phyloP scores from a whole-genome alignment of 2,797 vertebrate genomes.

The Danio choprae region DNA sequence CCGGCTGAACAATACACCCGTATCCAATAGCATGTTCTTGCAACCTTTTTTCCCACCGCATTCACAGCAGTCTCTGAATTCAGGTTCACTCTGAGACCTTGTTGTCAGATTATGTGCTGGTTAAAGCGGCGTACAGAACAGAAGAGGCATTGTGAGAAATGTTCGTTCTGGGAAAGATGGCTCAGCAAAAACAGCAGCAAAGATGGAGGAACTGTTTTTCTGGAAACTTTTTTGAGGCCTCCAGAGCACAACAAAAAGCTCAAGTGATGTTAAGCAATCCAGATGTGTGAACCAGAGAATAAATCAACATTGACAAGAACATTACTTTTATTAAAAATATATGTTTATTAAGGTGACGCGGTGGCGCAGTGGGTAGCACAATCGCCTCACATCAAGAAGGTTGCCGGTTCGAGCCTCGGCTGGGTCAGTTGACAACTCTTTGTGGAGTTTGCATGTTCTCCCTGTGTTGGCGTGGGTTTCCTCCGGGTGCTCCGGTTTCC shows the following conservation, averaged over 20 bases:
- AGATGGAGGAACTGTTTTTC: background rate
- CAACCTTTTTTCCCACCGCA: background rate
- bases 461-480: no score
- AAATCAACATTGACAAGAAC: background rate
- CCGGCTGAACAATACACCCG: background rate
- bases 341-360: no score
- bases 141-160: slow-evolving; percentile 28
- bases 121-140: slow-evolving; percentile 18
- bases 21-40: background rate
- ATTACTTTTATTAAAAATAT: no score
- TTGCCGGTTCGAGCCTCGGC: no score
- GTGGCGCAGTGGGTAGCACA: no score
- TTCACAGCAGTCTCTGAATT: slow-evolving; percentile 3
- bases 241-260: slow-evolving; percentile 18
- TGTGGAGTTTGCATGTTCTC: no score
- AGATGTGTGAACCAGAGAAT: slow-evolving; percentile 10
- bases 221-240: background rate
- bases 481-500: no score
- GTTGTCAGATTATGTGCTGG: background rate
- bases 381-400: no score
- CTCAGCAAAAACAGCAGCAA: slow-evolving; percentile 16
- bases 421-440: no score
- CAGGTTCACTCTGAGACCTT: background rate
- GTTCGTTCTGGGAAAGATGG: slow-evolving; percentile 2
- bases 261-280: background rate